Percentiles rank a stretch among this genome's conserved stretches.
phyloP scores from a whole-genome alignment of 2,888 invertebrate genomes.

The Uloborus plumipes region DNA sequence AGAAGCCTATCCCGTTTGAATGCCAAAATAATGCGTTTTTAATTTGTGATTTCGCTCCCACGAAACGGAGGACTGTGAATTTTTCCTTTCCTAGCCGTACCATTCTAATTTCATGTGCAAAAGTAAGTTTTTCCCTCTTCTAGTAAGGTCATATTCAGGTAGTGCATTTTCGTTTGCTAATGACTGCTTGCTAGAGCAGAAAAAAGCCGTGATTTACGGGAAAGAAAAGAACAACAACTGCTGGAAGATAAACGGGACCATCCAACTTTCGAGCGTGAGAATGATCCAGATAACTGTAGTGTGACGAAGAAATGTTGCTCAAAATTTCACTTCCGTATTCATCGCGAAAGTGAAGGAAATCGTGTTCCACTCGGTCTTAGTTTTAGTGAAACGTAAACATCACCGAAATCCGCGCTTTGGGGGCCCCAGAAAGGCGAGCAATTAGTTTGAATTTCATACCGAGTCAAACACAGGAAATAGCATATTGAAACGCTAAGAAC shows the following conservation, averaged over 20 bases:
- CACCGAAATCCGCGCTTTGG: too few species aligned
- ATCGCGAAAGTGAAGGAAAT: conserved; percentile 49
- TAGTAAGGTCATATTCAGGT: too few species aligned
- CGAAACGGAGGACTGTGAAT: not conserved
- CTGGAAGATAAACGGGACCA: conserved; percentile 35
- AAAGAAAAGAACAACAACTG: conserved; percentile 17
- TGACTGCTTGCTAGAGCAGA: conserved; percentile 2
- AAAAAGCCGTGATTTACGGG: conserved; percentile 20
- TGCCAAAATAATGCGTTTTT: too few species aligned
- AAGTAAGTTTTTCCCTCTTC: too few species aligned
- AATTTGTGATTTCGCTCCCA: too few species aligned
- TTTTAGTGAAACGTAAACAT: conserved; percentile 22
- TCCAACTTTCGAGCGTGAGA: conserved; percentile 52
- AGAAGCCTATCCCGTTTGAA: too few species aligned
- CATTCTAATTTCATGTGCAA: too few species aligned
- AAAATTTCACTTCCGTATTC: conserved; percentile 46
- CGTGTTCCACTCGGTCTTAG: conserved; percentile 24
- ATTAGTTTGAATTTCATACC: too few species aligned
- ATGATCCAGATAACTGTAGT: conserved; percentile 44
- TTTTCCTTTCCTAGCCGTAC: not conserved
- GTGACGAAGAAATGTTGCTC: conserved; percentile 37
- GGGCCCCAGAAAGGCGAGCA: too few species aligned
- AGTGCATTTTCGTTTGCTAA: not conserved
- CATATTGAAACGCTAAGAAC: too few species aligned
- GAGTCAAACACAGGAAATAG: too few species aligned